Percentiles rank a stretch among this genome's conserved stretches.
Conservation (phyloP, 2,888 invertebrate species). For the Corbicula japonica region DNA sequence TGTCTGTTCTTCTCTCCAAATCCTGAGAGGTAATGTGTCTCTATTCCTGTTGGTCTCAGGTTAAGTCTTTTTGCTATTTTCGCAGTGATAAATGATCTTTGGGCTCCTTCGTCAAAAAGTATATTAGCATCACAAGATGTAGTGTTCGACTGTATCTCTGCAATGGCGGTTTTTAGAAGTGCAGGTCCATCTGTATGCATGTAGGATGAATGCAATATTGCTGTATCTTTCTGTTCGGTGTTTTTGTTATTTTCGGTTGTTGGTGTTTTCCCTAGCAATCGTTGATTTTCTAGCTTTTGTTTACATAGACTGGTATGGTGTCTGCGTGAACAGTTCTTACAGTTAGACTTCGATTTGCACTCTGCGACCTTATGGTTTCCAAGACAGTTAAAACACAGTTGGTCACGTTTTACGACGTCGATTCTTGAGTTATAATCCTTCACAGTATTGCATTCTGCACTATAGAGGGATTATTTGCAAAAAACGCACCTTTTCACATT, state of each 20-base stretch:
- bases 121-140: constrained; percentile 30
- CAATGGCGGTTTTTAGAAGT: constrained; percentile 44
- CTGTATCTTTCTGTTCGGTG: neutral
- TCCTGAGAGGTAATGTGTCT: too few species aligned
- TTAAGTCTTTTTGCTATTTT: too few species aligned
- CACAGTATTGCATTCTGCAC: neutral
- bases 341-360: neutral
- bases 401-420: too few species aligned
- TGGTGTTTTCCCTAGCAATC: neutral
- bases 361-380: neutral
- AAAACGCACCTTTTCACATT: too few species aligned
- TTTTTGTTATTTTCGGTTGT: neutral
- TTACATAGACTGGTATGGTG: constrained; percentile 5
- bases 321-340: neutral
- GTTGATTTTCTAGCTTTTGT: neutral
- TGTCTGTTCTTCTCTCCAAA: too few species aligned
- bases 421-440: neutral
- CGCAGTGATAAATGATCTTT: constrained; percentile 39
- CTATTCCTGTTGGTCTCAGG: too few species aligned
- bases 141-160: too few species aligned
- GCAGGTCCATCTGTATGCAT: constrained; percentile 8
- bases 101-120: constrained; percentile 49
- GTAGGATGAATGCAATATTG: too few species aligned
- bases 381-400: too few species aligned
- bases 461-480: too few species aligned